Evolutionary conservation across 2,888 invertebrate species (phyloP).

Genomic region (Acrocera orbiculus): DNA sequence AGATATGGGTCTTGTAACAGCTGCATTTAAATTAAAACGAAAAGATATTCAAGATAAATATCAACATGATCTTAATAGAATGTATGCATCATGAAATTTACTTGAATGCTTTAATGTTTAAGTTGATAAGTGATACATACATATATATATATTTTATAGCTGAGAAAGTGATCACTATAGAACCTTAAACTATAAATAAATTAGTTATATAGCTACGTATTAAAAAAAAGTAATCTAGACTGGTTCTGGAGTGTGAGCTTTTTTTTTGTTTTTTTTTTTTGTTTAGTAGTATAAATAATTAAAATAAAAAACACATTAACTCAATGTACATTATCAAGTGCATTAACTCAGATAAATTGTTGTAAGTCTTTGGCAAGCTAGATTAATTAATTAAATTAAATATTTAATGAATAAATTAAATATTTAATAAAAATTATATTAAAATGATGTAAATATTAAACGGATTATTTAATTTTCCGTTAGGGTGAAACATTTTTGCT

Average conservation of each 20-base stretch:
- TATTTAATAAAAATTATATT: conserved; percentile 1
- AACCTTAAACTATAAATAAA: too few relatives aligned
- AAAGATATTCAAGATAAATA: conserved; percentile 91
- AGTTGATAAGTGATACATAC: conserved; percentile 2
- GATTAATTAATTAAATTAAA: conserved; percentile 5
- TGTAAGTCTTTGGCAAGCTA: conserved; percentile 5
- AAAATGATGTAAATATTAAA: conserved; percentile 5
- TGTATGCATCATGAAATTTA: conserved; percentile 77
- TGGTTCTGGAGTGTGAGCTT: not conserved
- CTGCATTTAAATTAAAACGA: conserved; percentile 93
- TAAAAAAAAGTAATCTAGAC: not conserved
- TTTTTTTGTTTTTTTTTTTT: not conserved
- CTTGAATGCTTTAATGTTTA: conserved; percentile 5
- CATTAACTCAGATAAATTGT: not conserved
- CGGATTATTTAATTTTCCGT: too few relatives aligned
- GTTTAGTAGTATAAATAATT: not conserved
- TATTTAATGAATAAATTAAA: conserved; percentile 3
- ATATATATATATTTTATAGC: conserved; percentile 5
- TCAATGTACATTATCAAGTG: not conserved
- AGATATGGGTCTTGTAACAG: conserved; percentile 92
- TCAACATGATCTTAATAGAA: conserved; percentile 77
- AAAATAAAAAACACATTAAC: not conserved
- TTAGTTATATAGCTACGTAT: too few relatives aligned
- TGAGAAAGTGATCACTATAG: too few relatives aligned
- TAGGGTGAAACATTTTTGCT: too few relatives aligned